Percentiles rank a stretch among this genome's conserved stretches.
phyloP scores from a whole-genome alignment of 2,888 invertebrate genomes.

The Epirrita christyi region DNA sequence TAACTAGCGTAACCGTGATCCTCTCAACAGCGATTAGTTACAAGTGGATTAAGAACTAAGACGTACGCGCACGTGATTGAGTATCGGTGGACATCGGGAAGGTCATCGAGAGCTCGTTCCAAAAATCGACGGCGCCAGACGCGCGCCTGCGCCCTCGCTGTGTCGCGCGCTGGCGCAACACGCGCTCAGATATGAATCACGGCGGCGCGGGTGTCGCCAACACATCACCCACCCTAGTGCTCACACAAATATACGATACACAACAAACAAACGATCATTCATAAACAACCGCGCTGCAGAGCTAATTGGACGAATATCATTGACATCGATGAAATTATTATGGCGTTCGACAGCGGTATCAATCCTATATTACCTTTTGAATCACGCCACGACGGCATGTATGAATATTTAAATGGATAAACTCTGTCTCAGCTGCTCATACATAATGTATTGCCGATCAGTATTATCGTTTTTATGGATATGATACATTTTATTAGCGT shows the following conservation, averaged over 20 bases:
- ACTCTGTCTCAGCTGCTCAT: slow-evolving; percentile 32
- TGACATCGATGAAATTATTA: slow-evolving; percentile 37
- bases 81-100: slow-evolving; percentile 67
- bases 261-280: slow-evolving; percentile 67
- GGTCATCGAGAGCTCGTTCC: slow-evolving; percentile 69
- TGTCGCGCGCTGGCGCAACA: slow-evolving; percentile 35
- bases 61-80: slow-evolving; percentile 66
- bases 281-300: slow-evolving; percentile 60
- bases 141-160: slow-evolving; percentile 52
- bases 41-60: slow-evolving; percentile 65
- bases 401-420: slow-evolving; percentile 34
- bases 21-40: slow-evolving; percentile 81
- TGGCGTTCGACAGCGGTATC: slow-evolving; percentile 31
- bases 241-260: slow-evolving; percentile 39
- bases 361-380: slow-evolving; percentile 24
- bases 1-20: slow-evolving; percentile 59
- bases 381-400: slow-evolving; percentile 33
- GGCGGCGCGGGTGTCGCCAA: slow-evolving; percentile 33
- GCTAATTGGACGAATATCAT: slow-evolving; percentile 50
- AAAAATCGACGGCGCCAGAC: slow-evolving; percentile 72
- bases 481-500: slow-evolving; percentile 31
- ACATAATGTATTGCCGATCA: slow-evolving; percentile 27
- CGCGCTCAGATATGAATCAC: slow-evolving; percentile 50
- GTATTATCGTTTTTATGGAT: slow-evolving; percentile 28
- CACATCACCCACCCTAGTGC: slow-evolving; percentile 41